Conservation (phyloP, 1,140 invertebrate species). For the Polypedilum vanderplanki region DNA sequence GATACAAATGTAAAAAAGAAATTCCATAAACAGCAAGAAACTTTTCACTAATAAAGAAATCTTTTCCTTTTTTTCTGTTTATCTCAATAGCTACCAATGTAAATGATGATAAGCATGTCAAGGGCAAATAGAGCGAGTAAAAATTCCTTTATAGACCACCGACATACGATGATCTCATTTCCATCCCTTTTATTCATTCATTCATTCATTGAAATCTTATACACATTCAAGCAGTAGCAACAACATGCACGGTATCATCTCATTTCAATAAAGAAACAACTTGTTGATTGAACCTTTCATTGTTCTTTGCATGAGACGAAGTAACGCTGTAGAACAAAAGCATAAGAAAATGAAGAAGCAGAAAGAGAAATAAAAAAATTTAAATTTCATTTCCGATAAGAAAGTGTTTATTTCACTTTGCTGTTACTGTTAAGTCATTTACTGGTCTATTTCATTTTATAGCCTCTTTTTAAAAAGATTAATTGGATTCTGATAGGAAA, state of each 20-base stretch:
- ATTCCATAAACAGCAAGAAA: conserved; percentile 17
- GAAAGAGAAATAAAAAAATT: conserved; percentile 1
- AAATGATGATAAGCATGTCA: conserved; percentile 1
- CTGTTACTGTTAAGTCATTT: not conserved
- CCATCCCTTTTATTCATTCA: not conserved
- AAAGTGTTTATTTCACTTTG: conserved; percentile 10
- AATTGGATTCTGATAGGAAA: conserved; percentile 28
- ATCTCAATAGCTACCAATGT: not conserved
- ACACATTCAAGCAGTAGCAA: no score
- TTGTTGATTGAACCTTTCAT: conserved; percentile 18
- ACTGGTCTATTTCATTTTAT: not conserved
- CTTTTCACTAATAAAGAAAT: not conserved
- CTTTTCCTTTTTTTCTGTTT: not conserved
- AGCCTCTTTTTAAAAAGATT: not conserved
- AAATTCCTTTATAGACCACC: not conserved
- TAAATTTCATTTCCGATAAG: conserved; percentile 28
- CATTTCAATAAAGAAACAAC: conserved; percentile 9
- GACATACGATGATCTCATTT: not conserved
- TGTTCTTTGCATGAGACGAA: not conserved
- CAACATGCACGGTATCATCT: not conserved
- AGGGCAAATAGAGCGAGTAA: not conserved
- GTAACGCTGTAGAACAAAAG: not conserved
- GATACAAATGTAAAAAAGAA: no score
- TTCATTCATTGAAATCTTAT: conserved; percentile 12
- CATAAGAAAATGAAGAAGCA: not conserved